phyloP scores from a whole-genome alignment of 1,140 invertebrate genomes.

The Tetranychus urticae region DNA sequence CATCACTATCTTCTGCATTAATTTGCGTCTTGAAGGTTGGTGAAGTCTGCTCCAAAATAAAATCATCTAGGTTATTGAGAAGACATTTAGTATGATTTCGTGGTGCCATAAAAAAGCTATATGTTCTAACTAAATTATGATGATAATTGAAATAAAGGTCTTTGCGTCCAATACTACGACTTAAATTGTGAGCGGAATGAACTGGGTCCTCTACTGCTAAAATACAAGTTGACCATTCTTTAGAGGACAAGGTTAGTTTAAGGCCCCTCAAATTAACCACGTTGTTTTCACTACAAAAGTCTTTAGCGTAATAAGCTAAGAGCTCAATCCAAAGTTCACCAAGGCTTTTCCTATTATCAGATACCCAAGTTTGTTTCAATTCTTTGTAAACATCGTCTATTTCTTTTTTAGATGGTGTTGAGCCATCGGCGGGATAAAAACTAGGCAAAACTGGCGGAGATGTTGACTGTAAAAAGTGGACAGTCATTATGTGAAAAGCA shows the following conservation, averaged over 20 bases:
- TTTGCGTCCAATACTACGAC: not conserved
- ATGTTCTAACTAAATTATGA: conserved; percentile 16
- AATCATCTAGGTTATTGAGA: conserved; percentile 8
- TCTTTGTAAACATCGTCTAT: not conserved
- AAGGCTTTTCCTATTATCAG: conserved; percentile 22
- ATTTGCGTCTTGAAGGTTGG: not conserved
- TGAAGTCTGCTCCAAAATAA: not conserved
- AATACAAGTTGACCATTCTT: conserved; percentile 29
- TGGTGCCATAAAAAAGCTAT: conserved; percentile 25
- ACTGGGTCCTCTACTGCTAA: conserved; percentile 29
- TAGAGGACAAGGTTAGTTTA: conserved; percentile 25
- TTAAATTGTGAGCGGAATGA: not conserved
- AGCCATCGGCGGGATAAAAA: conserved; percentile 23
- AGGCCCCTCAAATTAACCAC: conserved; percentile 29
- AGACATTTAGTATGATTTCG: conserved; percentile 13
- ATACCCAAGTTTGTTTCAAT: not conserved
- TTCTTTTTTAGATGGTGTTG: not conserved
- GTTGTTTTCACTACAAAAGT: conserved; percentile 27
- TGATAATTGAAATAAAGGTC: not conserved
- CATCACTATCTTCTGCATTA: not conserved
- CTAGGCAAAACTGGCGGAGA: conserved; percentile 33
- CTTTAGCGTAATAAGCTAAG: conserved; percentile 29
- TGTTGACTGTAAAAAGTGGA: conserved; percentile 33
- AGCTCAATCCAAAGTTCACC: conserved; percentile 30
- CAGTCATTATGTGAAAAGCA: conserved; percentile 31